Evolutionary conservation across 2,113 vertebrate genomes (phyloP).

Genomic region (Carettochelys insculpta): DNA sequence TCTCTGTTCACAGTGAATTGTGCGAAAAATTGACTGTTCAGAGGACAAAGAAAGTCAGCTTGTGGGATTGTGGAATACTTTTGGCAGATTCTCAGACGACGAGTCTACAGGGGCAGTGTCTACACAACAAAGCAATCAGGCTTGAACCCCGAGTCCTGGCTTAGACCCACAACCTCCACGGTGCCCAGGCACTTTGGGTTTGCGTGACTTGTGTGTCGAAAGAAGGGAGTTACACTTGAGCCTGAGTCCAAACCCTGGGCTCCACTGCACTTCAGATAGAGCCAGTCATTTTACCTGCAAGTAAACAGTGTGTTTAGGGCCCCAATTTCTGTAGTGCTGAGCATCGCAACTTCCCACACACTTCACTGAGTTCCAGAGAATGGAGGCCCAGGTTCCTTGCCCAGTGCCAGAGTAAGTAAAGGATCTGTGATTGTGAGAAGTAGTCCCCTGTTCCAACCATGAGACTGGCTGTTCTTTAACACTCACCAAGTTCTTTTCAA

Average conservation of each 20-base stretch:
- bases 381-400: fast-evolving
- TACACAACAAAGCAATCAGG: neutral
- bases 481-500: conserved; percentile 82
- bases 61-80: neutral
- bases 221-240: neutral
- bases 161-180: neutral
- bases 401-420: neutral
- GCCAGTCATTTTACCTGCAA: neutral
- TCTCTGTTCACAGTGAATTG: neutral
- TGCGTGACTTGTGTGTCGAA: neutral
- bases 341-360: too few relatives aligned
- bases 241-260: neutral
- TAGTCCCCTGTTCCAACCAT: neutral
- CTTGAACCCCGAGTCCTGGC: neutral
- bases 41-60: neutral
- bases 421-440: fast-evolving
- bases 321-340: neutral
- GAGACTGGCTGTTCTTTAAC: fast-evolving
- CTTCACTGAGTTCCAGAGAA: neutral
- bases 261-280: neutral
- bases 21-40: neutral
- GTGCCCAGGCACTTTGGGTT: neutral
- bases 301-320: neutral
- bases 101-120: neutral
- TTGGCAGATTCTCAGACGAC: too few relatives aligned